These are phyloP conservation scores for Orthonyx spaldingii DNA, from an alignment of 2,113 vertebrate genomes.

Conservation along the genomic window DNA sequence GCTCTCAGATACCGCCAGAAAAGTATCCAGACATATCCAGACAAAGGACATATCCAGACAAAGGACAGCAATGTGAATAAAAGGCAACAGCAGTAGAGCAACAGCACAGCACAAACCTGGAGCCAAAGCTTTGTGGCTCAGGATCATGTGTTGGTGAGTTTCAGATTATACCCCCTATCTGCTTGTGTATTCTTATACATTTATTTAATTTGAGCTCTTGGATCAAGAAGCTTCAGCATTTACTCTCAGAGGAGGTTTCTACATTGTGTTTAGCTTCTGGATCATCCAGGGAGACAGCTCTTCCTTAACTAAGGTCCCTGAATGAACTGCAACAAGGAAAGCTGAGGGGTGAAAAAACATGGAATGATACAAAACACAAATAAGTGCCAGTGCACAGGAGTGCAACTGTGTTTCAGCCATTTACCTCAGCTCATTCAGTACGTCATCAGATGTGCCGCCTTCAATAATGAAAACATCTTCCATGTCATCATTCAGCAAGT, in stretches of 20 bases:
- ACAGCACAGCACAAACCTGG: neutral
- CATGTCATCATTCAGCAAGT: conserved; percentile 89
- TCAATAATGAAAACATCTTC: conserved; percentile 80
- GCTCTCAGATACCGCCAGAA: neutral
- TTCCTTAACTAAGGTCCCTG: neutral
- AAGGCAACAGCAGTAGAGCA: neutral
- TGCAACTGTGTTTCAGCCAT: neutral
- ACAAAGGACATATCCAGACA: neutral
- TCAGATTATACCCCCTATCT: neutral
- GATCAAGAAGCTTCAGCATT: neutral
- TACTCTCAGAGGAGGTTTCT: neutral
- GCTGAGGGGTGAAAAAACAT: neutral
- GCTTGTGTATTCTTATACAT: neutral
- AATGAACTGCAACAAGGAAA: neutral
- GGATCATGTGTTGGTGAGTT: neutral
- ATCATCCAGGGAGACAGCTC: neutral
- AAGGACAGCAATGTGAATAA: neutral
- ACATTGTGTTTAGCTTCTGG: neutral
- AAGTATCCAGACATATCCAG: neutral
- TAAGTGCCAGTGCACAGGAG: neutral
- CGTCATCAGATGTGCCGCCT: conserved; percentile 70
- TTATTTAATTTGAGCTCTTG: neutral
- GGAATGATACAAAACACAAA: neutral
- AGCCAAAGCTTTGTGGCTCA: neutral
- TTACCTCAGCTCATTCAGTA: conserved; percentile 84